phyloP scores from a whole-genome alignment of 2,888 invertebrate species.

The Conus canariensis region DNA sequence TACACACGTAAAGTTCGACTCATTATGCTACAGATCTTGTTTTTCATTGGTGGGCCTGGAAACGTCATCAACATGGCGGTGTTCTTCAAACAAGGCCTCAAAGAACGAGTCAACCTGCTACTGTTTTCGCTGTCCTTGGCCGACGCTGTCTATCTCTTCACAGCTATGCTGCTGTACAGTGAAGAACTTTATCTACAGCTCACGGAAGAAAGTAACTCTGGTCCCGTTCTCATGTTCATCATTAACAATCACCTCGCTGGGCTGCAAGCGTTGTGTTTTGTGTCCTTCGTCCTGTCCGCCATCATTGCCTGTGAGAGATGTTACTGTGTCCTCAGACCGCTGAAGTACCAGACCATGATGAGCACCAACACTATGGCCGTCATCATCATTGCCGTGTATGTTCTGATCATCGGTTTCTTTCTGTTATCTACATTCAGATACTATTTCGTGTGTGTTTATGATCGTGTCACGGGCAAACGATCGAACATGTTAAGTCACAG shows the following conservation, averaged over 20 bases:
- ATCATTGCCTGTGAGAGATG: background rate
- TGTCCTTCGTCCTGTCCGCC: background rate
- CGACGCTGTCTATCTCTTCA: background rate
- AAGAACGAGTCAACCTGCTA: background rate
- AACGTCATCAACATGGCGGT: background rate
- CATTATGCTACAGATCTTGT: background rate
- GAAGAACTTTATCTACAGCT: background rate
- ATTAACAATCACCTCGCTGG: background rate
- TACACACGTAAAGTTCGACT: background rate
- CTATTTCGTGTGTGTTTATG: background rate
- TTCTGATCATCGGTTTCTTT: background rate
- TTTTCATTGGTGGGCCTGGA: background rate
- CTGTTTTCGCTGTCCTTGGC: background rate
- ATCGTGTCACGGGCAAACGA: background rate
- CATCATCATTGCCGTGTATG: background rate
- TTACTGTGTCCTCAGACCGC: background rate
- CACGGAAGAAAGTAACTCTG: background rate
- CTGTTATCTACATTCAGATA: background rate
- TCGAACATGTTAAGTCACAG: background rate
- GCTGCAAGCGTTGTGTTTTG: background rate
- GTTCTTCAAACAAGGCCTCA: background rate
- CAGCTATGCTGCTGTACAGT: background rate
- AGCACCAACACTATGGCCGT: background rate
- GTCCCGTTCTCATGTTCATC: background rate
- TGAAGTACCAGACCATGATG: background rate